phyloP scores from a whole-genome alignment of 2,797 vertebrate genomes.

The Pseudochromis fuscus region DNA sequence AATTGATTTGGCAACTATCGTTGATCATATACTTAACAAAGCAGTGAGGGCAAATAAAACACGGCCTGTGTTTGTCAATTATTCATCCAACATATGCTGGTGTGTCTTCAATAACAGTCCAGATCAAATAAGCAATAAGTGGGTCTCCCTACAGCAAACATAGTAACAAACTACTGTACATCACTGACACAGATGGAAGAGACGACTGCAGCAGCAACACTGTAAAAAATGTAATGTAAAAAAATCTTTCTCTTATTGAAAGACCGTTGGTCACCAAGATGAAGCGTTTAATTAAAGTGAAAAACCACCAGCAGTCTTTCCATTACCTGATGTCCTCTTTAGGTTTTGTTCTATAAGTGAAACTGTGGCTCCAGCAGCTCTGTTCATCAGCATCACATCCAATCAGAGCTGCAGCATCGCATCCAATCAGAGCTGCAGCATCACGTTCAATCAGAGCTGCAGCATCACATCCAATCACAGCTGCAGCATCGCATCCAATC shows the following conservation, averaged over 20 bases:
- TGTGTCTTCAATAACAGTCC: constrained; percentile 20
- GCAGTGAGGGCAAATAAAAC: constrained; percentile 16
- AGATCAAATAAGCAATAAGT: constrained; percentile 12
- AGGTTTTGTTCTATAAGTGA: neutral
- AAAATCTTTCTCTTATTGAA: neutral
- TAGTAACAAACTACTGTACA: constrained; percentile 4
- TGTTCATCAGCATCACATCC: neutral
- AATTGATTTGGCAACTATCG: constrained; percentile 35
- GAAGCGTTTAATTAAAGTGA: constrained; percentile 28
- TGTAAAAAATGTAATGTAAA: neutral
- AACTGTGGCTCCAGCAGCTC: constrained; percentile 7
- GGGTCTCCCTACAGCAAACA: neutral
- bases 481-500: no score
- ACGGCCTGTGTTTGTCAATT: constrained; percentile 3
- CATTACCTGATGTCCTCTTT: neutral
- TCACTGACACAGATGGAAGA: constrained; percentile 5
- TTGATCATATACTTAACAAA: constrained; percentile 19
- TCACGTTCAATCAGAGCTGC: constrained; percentile 6
- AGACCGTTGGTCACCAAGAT: constrained; percentile 12
- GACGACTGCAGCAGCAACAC: constrained; percentile 2
- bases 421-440: neutral
- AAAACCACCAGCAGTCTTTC: constrained; percentile 24
- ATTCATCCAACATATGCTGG: constrained; percentile 19
- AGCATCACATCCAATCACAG: constrained; percentile 6
- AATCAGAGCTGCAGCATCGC: neutral